Evolutionary conservation across 23 tunicate genomes (phyloP).

Genomic region (Phallusia fumigata): DNA sequence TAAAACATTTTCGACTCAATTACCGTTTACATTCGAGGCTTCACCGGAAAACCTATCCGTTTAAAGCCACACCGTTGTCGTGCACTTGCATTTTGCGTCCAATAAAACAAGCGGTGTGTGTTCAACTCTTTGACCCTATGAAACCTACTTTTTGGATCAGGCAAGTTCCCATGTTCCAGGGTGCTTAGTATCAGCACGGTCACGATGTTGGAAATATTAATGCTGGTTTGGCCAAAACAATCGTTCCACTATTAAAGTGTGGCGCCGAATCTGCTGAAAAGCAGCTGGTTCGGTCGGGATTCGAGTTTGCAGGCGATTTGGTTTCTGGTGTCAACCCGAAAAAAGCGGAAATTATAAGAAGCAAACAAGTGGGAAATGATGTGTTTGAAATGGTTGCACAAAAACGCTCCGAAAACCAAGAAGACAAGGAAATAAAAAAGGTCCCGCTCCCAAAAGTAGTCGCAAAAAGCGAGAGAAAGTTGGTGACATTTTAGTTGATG

Average conservation of each 20-base stretch:
- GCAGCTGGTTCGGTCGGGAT: slow-evolving; percentile 23
- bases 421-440: too few species aligned
- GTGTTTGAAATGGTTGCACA: too few species aligned
- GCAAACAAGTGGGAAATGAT: too few species aligned
- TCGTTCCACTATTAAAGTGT: slow-evolving; percentile 19
- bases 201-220: slow-evolving; percentile 15
- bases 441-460: too few species aligned
- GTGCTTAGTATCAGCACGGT: not conserved
- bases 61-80: not conserved
- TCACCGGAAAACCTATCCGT: not conserved
- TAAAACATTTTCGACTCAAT: not conserved
- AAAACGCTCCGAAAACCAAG: too few species aligned
- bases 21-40: not conserved
- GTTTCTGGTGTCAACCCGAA: slow-evolving; percentile 15
- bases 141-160: not conserved
- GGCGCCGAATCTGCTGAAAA: slow-evolving; percentile 29
- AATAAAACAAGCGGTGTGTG: too few species aligned
- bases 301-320: slow-evolving; percentile 19
- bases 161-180: not conserved
- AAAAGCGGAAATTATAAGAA: slow-evolving; percentile 12
- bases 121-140: too few species aligned
- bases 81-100: not conserved
- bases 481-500: too few species aligned
- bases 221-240: not conserved
- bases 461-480: too few species aligned